Percentiles rank a stretch among this genome's conserved stretches.
These are phyloP conservation scores for Coleophora flavipennella DNA, from an alignment of 2,888 invertebrate genomes.

Conservation along the genomic window DNA sequence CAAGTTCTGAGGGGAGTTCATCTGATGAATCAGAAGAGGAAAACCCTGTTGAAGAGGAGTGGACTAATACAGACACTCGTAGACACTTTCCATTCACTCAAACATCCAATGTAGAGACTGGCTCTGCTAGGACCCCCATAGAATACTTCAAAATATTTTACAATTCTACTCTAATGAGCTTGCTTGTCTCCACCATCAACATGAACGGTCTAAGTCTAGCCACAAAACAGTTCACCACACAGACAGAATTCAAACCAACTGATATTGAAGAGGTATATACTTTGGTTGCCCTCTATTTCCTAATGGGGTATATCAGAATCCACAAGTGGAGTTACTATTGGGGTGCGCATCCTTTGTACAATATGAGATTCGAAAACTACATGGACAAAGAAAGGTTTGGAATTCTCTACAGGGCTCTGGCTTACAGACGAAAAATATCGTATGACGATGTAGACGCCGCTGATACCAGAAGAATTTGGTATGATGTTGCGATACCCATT, in stretches of 20 bases:
- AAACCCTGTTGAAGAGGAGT: not conserved
- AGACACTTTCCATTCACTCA: not conserved
- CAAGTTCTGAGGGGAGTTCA: not conserved
- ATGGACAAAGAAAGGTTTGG: not conserved
- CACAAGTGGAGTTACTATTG: not conserved
- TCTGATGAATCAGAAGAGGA: constrained; percentile 1
- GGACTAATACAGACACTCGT: not conserved
- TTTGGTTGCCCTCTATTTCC: not conserved
- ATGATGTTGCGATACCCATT: constrained; percentile 1
- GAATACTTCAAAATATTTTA: constrained; percentile 2
- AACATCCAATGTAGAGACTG: not conserved
- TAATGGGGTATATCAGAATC: constrained; percentile 1
- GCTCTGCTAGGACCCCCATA: not conserved
- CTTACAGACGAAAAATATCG: not conserved
- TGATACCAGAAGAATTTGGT: constrained; percentile 1
- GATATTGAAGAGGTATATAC: constrained; percentile 2
- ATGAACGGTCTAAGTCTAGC: not conserved
- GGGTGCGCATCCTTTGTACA: constrained; percentile 1
- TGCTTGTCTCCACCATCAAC: constrained; percentile 2
- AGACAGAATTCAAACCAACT: constrained; percentile 1
- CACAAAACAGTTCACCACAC: too few relatives aligned
- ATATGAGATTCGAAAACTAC: constrained; percentile 3
- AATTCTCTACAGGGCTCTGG: not conserved
- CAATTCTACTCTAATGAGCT: constrained; percentile 1
- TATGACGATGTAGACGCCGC: not conserved